Evolutionary conservation across 2,888 invertebrate genomes (phyloP).

Genomic region (Yponomeuta cagnagella): DNA sequence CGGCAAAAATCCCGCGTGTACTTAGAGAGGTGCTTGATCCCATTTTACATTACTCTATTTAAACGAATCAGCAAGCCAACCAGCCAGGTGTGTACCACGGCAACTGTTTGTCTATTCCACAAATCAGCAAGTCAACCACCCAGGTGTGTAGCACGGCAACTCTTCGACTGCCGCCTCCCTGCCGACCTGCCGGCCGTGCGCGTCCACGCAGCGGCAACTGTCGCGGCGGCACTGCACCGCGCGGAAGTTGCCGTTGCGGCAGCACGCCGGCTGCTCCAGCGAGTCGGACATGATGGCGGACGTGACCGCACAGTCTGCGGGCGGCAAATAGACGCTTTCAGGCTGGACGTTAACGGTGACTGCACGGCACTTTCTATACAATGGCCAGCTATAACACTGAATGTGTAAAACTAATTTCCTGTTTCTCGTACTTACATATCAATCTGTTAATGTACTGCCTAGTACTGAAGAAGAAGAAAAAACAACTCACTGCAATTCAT

Average conservation of each 20-base stretch:
- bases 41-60: background rate
- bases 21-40: background rate
- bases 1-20: no score
- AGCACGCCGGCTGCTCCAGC: slow-evolving; percentile 73
- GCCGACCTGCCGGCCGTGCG: slow-evolving; percentile 72
- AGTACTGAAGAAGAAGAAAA: no score
- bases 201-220: slow-evolving; percentile 78
- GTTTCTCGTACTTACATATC: no score
- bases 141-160: slow-evolving; percentile 35
- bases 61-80: no score
- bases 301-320: slow-evolving; percentile 78
- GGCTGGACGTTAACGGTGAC: no score
- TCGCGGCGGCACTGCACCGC: slow-evolving; percentile 77
- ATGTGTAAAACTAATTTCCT: no score
- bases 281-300: slow-evolving; percentile 54
- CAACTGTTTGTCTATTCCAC: background rate
- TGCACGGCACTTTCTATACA: no score
- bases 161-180: slow-evolving; percentile 42
- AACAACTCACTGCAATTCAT: slow-evolving; percentile 79
- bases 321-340: background rate
- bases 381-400: no score
- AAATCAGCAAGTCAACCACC: slow-evolving; percentile 46
- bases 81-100: no score
- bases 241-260: slow-evolving; percentile 79
- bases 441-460: no score